These are phyloP conservation scores for Alitta virens DNA, from an alignment of 2,888 invertebrate species.

Conservation along the genomic window DNA sequence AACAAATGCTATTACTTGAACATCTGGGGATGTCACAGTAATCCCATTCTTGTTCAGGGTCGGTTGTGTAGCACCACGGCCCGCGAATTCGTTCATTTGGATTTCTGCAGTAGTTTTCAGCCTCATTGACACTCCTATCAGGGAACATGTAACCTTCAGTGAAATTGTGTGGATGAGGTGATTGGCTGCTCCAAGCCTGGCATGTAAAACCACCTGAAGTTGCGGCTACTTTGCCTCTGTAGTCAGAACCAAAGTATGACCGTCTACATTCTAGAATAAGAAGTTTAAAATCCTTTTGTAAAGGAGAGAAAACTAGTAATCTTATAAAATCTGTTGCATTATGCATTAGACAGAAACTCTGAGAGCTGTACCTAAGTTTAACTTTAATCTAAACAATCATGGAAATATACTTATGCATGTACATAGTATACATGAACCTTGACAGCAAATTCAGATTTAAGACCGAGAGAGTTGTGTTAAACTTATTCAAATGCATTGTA, in stretches of 20 bases:
- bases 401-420: too few relatives aligned
- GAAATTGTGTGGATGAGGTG: slow-evolving; percentile 11
- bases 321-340: too few relatives aligned
- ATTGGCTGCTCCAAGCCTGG: neutral
- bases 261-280: slow-evolving; percentile 5
- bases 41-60: slow-evolving; percentile 6
- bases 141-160: slow-evolving; percentile 7
- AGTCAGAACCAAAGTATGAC: slow-evolving; percentile 4
- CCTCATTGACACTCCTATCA: slow-evolving; percentile 2
- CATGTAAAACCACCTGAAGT: slow-evolving; percentile 2
- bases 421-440: too few relatives aligned
- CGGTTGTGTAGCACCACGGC: slow-evolving; percentile 11
- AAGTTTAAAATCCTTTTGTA: too few relatives aligned
- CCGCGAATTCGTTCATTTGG: neutral
- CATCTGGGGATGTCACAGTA: slow-evolving; percentile 11
- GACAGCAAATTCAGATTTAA: too few relatives aligned
- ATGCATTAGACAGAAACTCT: too few relatives aligned
- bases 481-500: too few relatives aligned
- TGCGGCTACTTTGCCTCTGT: neutral
- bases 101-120: slow-evolving; percentile 6
- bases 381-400: too few relatives aligned
- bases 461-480: too few relatives aligned
- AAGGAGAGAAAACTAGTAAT: too few relatives aligned
- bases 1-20: too few relatives aligned
- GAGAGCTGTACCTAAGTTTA: too few relatives aligned